A percentile compares a stretch with the other conserved stretches of the same genome.
Conservation (phyloP, 2,113 vertebrate genomes). For the Daphoenositta chrysoptera region DNA sequence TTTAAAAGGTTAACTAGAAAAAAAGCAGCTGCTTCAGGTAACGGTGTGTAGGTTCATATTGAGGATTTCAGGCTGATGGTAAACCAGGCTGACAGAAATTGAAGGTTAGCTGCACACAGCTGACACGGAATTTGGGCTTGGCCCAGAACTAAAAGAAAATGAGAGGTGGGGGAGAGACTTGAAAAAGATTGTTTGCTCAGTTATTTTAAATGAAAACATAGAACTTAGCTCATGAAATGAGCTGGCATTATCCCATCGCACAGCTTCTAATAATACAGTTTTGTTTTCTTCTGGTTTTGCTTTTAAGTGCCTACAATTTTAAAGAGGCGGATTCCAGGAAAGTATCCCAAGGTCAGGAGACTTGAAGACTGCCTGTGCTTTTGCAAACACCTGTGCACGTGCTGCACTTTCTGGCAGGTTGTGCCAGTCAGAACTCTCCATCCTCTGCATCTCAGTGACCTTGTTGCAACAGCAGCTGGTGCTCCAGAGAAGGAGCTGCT, state of each 20-base stretch:
- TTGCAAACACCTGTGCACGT: background rate
- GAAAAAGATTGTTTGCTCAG: background rate
- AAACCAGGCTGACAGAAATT: background rate
- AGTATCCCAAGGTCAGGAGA: background rate
- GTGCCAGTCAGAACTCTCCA: background rate
- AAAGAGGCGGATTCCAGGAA: background rate
- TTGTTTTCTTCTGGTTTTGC: background rate
- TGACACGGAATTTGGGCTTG: background rate
- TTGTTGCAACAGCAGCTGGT: background rate
- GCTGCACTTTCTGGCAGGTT: background rate
- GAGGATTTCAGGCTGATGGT: background rate
- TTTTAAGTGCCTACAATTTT: background rate
- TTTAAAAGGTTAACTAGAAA: slow-evolving; percentile 16
- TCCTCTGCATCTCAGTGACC: background rate
- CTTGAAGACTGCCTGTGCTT: background rate
- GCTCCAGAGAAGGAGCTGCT: background rate
- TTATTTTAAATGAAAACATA: background rate
- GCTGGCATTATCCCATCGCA: background rate
- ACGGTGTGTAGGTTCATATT: background rate
- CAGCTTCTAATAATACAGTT: background rate
- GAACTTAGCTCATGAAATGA: background rate
- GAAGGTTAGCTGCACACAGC: background rate
- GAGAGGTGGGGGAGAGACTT: background rate
- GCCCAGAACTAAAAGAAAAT: background rate
- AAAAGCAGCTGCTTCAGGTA: background rate